Evolutionary conservation across 2,797 vertebrate genomes (phyloP).

Genomic region (Acanthopagrus latus): DNA sequence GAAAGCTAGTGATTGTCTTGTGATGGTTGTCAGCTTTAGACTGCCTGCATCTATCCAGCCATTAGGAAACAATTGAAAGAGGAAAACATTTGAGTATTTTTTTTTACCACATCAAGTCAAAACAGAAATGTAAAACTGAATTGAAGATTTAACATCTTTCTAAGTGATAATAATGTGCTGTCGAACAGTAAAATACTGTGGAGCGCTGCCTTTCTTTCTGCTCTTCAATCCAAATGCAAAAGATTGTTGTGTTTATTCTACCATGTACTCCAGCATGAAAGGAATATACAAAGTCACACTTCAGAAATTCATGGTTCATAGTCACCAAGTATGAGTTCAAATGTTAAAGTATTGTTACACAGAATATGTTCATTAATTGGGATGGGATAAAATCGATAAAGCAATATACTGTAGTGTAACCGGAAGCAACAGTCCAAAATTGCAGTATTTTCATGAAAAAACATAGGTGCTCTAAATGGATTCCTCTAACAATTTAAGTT

Average conservation of each 20-base stretch:
- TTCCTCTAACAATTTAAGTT: no score
- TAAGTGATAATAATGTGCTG: neutral
- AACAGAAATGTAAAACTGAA: neutral
- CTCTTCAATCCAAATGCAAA: neutral
- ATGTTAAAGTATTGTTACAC: neutral
- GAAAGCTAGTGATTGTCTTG: slow-evolving; percentile 33
- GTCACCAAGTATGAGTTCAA: slow-evolving; percentile 4
- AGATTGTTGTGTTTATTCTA: neutral
- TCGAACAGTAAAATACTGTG: neutral
- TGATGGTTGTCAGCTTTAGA: slow-evolving; percentile 20
- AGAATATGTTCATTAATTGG: neutral
- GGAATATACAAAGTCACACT: neutral
- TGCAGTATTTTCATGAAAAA: no score
- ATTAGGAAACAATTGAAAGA: slow-evolving; percentile 14
- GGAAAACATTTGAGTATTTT: neutral
- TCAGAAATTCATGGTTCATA: neutral
- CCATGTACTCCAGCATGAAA: slow-evolving; percentile 20
- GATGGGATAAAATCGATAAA: no score
- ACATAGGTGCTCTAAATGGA: no score
- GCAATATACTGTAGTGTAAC: no score
- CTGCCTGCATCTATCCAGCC: neutral
- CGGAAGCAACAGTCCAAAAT: no score
- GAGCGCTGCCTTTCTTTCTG: neutral
- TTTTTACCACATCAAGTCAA: neutral
- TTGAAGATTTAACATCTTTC: neutral